Percentiles rank a stretch among this genome's conserved stretches.
Evolutionary conservation across 2,888 invertebrate genomes (phyloP).

Genomic region (Lobophora halterata): DNA sequence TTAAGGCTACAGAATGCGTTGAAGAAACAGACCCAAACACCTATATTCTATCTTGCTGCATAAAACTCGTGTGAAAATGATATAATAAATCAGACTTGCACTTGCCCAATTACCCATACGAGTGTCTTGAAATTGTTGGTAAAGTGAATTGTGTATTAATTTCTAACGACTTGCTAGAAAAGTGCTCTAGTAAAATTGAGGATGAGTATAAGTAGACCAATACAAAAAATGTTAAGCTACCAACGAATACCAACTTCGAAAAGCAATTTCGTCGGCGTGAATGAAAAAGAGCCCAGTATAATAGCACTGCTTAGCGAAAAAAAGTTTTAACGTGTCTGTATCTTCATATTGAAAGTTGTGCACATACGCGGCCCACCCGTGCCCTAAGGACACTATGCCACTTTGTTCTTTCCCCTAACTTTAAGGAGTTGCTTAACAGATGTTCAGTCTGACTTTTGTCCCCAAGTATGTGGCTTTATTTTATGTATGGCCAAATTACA

Average conservation of each 20-base stretch:
- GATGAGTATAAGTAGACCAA: no score
- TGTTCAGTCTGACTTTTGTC: conserved; percentile 67
- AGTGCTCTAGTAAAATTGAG: no score
- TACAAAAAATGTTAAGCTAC: no score
- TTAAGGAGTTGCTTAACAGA: conserved; percentile 71
- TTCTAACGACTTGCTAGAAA: no score
- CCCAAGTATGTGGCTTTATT: conserved; percentile 50
- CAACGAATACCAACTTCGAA: conserved; percentile 5
- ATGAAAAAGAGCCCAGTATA: conserved; percentile 10
- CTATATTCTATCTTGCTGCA: no score
- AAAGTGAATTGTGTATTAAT: no score
- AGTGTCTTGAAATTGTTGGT: no score
- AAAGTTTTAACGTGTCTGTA: conserved; percentile 27
- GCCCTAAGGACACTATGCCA: conserved; percentile 64
- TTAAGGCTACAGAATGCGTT: no score
- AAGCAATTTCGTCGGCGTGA: conserved; percentile 16
- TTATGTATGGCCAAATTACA: conserved; percentile 39
- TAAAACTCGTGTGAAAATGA: no score
- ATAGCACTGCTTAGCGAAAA: conserved; percentile 20
- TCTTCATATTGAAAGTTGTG: conserved; percentile 63
- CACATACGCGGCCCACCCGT: conserved; percentile 36
- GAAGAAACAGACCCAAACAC: no score
- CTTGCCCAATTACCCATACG: no score
- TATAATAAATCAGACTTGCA: no score
- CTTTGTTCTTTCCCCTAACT: conserved; percentile 67